A percentile compares a stretch with the other conserved stretches of the same genome.
phyloP scores from a whole-genome alignment of 2,888 invertebrate species.

The Aleiodes leptofemur region DNA sequence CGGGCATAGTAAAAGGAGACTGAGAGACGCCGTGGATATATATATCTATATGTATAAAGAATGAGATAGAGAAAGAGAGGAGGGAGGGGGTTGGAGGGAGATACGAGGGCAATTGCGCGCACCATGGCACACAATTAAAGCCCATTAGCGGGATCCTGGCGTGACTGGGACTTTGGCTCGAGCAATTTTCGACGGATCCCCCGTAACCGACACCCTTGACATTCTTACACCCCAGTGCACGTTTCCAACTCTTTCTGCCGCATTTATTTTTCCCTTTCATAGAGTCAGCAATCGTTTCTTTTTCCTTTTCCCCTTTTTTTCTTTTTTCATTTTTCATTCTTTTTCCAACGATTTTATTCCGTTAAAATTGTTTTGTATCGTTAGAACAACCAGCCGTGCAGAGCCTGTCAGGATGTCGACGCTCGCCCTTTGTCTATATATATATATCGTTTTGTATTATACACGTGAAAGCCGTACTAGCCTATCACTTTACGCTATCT shows the following conservation, averaged over 20 bases:
- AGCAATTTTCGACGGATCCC: constrained; percentile 57
- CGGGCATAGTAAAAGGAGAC: constrained; percentile 21
- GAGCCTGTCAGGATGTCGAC: neutral
- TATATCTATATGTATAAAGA: constrained; percentile 11
- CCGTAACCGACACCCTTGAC: constrained; percentile 68
- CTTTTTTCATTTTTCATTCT: neutral
- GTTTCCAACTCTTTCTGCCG: constrained; percentile 34
- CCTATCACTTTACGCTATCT: constrained; percentile 25
- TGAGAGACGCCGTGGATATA: constrained; percentile 8
- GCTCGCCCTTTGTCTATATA: constrained; percentile 20
- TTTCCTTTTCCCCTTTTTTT: too few relatives aligned
- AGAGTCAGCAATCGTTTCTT: constrained; percentile 18
- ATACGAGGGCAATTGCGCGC: constrained; percentile 57
- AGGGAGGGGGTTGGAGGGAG: neutral
- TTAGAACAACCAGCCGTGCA: constrained; percentile 15
- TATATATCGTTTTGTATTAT: neutral
- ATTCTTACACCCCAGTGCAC: constrained; percentile 60
- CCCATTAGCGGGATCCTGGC: constrained; percentile 68
- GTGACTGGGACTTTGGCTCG: constrained; percentile 60
- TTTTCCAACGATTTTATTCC: constrained; percentile 1
- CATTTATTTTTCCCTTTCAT: constrained; percentile 21
- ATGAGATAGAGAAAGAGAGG: neutral
- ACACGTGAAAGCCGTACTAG: constrained; percentile 9
- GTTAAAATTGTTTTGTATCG: constrained; percentile 10
- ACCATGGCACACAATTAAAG: constrained; percentile 66